Percentiles rank a stretch among this genome's conserved stretches.
phyloP scores from a whole-genome alignment of 92 coral and sea anemone species.

The Epizoanthus stellaris region DNA sequence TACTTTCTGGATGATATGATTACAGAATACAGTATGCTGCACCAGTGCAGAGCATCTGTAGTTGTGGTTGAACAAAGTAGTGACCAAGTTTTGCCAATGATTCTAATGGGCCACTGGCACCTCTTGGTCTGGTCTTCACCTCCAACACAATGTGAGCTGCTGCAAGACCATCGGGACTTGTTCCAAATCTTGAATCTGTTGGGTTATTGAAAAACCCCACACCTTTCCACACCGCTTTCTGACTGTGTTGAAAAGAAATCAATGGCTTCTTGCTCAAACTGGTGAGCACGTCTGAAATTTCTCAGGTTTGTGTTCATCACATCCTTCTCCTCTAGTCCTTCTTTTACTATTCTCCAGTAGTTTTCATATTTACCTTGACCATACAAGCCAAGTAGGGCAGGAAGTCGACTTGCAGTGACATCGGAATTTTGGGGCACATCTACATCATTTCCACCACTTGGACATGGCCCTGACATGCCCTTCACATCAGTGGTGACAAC shows the following conservation, averaged over 20 bases:
- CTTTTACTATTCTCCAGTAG: constrained; percentile 43
- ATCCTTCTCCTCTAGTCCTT: constrained; percentile 48
- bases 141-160: constrained; percentile 46
- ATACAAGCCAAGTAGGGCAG: constrained; percentile 51
- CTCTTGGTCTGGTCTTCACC: constrained; percentile 50
- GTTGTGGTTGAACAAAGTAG: constrained; percentile 50
- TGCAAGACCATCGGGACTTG: constrained; percentile 62
- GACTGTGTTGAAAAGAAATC: constrained; percentile 36
- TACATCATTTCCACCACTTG: constrained; percentile 47
- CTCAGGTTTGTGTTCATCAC: constrained; percentile 47
- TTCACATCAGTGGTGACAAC: constrained; percentile 42
- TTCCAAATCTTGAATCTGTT: constrained; percentile 42
- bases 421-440: constrained; percentile 48
- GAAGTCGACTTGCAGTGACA: constrained; percentile 49
- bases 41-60: constrained; percentile 61
- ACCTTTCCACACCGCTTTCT: constrained; percentile 45
- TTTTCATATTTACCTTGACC: constrained; percentile 38
- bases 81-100: constrained; percentile 43
- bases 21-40: constrained; percentile 54
- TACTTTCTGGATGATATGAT: constrained; percentile 64
- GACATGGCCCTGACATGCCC: constrained; percentile 40
- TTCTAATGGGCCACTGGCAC: constrained; percentile 46
- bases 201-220: constrained; percentile 58
- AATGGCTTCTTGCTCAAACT: constrained; percentile 49
- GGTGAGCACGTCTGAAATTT: constrained; percentile 39